These are phyloP conservation scores for Selene dorsalis DNA, from an alignment of 2,797 vertebrate species.

Conservation along the genomic window DNA sequence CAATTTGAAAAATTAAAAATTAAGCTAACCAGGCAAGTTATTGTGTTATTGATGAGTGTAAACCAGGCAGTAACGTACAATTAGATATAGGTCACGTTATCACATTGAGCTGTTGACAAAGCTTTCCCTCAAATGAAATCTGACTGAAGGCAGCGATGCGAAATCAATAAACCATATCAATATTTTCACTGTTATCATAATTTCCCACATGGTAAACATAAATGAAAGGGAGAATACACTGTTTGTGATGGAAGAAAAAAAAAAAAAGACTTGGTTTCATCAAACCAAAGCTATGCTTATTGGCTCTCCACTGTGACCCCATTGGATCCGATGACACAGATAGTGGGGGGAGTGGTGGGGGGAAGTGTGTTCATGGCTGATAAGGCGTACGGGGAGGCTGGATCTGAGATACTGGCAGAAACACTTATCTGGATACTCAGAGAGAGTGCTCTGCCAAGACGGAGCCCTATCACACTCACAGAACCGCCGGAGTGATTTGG, in stretches of 20 bases:
- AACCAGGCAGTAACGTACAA: constrained; percentile 1
- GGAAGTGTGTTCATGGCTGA: constrained; percentile 80
- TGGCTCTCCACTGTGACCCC: constrained; percentile 75
- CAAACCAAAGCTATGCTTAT: constrained; percentile 65
- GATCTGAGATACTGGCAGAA: constrained; percentile 67
- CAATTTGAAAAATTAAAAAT: not conserved
- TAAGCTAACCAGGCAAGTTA: not conserved
- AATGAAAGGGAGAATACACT: constrained; percentile 52
- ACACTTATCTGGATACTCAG: constrained; percentile 68
- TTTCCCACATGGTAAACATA: constrained; percentile 52
- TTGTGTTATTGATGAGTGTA: not conserved
- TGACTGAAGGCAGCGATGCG: constrained; percentile 6
- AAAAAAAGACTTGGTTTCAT: constrained; percentile 61
- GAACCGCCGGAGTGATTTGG: constrained; percentile 52
- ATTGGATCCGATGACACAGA: constrained; percentile 81
- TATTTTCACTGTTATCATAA: constrained; percentile 46
- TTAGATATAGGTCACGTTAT: constrained; percentile 1
- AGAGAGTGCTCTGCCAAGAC: constrained; percentile 64
- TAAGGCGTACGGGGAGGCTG: constrained; percentile 73
- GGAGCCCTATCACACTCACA: constrained; percentile 58
- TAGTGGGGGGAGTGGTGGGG: constrained; percentile 67
- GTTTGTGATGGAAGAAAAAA: constrained; percentile 61
- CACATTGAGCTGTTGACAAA: not conserved
- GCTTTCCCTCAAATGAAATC: not conserved
- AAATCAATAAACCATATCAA: constrained; percentile 47